A percentile compares a stretch with the other conserved stretches of the same genome.
phyloP scores from a whole-genome alignment of 2,113 vertebrate species.

The Fregata magnificens region DNA sequence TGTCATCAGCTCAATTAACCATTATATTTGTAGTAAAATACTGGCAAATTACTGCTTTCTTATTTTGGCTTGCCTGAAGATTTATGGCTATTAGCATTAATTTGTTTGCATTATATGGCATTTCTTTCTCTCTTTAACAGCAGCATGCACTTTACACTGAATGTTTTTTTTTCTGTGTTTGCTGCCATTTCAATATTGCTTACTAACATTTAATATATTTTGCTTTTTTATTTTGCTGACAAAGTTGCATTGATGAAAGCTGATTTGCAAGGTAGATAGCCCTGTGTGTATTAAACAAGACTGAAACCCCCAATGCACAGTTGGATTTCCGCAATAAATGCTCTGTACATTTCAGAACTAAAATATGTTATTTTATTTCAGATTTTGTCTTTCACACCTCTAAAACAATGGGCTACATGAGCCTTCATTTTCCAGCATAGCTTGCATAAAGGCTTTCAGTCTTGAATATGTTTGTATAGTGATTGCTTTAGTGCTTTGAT shows the following conservation, averaged over 20 bases:
- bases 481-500: conserved; percentile 73
- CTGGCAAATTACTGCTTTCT: conserved; percentile 76
- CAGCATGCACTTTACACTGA: conserved; percentile 77
- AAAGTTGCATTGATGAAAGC: conserved; percentile 99
- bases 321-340: conserved; percentile 51
- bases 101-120: conserved; percentile 77
- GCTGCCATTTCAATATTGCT: conserved; percentile 86
- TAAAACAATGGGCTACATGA: conserved; percentile 31
- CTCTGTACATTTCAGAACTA: conserved; percentile 36
- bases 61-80: conserved; percentile 79
- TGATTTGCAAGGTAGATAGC: conserved; percentile 99
- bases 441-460: conserved; percentile 83
- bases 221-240: conserved; percentile 93
- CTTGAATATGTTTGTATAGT: conserved; percentile 78
- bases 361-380: conserved; percentile 10
- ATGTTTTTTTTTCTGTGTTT: conserved; percentile 74
- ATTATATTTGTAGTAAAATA: conserved; percentile 73
- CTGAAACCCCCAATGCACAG: conserved; percentile 77
- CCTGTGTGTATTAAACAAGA: conserved; percentile 86
- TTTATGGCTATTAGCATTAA: conserved; percentile 77
- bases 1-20: conserved; percentile 78
- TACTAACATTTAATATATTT: conserved; percentile 96
- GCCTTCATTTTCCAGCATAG: conserved; percentile 43
- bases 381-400: conserved; percentile 29
- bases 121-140: conserved; percentile 75